phyloP scores from a whole-genome alignment of 1,140 invertebrate genomes.

The Gonatopus flavifemur region DNA sequence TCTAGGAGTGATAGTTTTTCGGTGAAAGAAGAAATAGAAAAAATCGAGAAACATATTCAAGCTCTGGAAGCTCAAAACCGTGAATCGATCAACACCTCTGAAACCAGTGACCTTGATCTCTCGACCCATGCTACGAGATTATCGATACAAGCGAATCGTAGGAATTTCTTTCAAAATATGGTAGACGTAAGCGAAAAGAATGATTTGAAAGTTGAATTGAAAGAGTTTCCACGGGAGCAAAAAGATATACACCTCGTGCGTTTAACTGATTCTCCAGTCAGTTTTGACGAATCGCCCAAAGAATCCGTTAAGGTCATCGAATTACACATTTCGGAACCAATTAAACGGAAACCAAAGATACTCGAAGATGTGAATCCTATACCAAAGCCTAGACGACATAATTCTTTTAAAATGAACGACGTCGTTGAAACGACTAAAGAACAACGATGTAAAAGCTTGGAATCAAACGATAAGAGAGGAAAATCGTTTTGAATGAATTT shows the following conservation, averaged over 20 bases:
- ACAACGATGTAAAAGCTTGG: background rate
- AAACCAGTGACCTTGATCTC: slow-evolving; percentile 7
- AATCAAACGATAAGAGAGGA: slow-evolving; percentile 11
- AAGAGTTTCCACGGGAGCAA: slow-evolving; percentile 43
- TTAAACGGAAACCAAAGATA: slow-evolving; percentile 35
- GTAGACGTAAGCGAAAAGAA: slow-evolving; percentile 27
- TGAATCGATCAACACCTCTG: too few relatives aligned
- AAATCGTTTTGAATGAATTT: slow-evolving; percentile 28
- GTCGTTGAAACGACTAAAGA: background rate
- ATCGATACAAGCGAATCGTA: slow-evolving; percentile 41
- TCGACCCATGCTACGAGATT: slow-evolving; percentile 16
- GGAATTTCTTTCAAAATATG: slow-evolving; percentile 44
- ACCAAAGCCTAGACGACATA: slow-evolving; percentile 42
- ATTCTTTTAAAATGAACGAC: slow-evolving; percentile 31
- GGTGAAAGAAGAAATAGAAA: slow-evolving; percentile 50
- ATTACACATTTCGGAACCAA: slow-evolving; percentile 50
- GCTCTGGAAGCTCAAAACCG: slow-evolving; percentile 33
- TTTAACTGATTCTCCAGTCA: slow-evolving; percentile 32
- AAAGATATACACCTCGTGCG: slow-evolving; percentile 44
- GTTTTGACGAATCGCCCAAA: slow-evolving; percentile 16
- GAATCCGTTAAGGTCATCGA: slow-evolving; percentile 49
- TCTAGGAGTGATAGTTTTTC: slow-evolving; percentile 43
- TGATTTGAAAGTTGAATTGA: slow-evolving; percentile 43
- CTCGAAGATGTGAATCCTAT: slow-evolving; percentile 37
- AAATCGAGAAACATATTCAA: slow-evolving; percentile 51